Conservation (phyloP, 1,140 invertebrate genomes). For the Triops longicaudatus region DNA sequence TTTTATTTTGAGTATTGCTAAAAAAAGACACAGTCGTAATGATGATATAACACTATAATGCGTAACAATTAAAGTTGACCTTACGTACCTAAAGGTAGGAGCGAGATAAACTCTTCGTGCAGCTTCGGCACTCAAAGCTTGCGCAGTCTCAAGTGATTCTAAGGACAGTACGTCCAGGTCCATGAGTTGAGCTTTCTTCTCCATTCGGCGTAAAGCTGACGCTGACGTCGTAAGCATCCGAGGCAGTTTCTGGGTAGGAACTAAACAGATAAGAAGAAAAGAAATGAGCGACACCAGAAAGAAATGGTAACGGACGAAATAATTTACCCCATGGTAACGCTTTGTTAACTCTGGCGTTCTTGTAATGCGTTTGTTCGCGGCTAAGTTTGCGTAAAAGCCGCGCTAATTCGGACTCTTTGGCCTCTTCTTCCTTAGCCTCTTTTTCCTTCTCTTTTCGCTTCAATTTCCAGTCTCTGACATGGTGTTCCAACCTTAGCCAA, state of each 20-base stretch:
- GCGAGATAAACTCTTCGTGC: slow-evolving; percentile 88
- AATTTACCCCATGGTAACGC: slow-evolving; percentile 22
- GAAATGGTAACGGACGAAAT: background rate
- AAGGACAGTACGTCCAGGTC: slow-evolving; percentile 68
- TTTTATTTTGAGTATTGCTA: too few species aligned
- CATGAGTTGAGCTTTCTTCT: slow-evolving; percentile 81
- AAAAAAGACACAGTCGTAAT: background rate
- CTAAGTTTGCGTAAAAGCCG: background rate
- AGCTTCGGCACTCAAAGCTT: slow-evolving; percentile 69
- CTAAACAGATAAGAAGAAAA: background rate
- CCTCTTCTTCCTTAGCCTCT: background rate
- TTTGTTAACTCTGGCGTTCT: background rate
- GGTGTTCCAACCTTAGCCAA: slow-evolving; percentile 76
- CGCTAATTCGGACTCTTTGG: background rate
- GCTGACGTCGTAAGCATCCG: slow-evolving; percentile 80
- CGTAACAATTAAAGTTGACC: too few species aligned
- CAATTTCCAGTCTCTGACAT: slow-evolving; percentile 58
- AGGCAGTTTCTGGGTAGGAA: slow-evolving; percentile 61
- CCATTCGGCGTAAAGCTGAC: slow-evolving; percentile 70
- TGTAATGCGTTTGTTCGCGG: background rate
- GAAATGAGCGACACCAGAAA: slow-evolving; percentile 24
- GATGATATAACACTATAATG: too few species aligned
- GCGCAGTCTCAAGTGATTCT: slow-evolving; percentile 68
- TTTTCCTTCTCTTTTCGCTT: slow-evolving; percentile 42
- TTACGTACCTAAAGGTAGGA: slow-evolving; percentile 55